Percentiles rank a stretch among this genome's conserved stretches.
Conservation (phyloP, 2,888 invertebrate genomes). For the Siphlonurus alternatus region DNA sequence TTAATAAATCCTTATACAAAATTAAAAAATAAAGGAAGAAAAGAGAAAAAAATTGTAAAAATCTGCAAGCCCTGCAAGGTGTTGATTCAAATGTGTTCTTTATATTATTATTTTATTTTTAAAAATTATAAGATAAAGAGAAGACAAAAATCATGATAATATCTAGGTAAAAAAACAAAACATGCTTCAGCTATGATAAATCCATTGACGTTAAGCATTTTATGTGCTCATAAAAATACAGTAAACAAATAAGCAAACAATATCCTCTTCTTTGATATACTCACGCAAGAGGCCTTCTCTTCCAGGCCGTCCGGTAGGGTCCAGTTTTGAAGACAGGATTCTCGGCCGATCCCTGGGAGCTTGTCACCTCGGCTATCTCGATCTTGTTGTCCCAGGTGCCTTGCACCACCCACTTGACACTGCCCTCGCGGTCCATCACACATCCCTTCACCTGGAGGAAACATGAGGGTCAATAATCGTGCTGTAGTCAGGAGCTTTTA, state of each 20-base stretch:
- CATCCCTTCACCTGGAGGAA: constrained; percentile 46
- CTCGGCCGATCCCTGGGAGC: constrained; percentile 44
- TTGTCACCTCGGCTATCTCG: constrained; percentile 80
- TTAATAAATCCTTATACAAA: too few relatives aligned
- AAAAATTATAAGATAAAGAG: background rate
- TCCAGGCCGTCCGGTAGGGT: constrained; percentile 72
- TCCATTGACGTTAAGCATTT: too few relatives aligned
- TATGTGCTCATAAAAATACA: too few relatives aligned
- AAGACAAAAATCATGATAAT: too few relatives aligned
- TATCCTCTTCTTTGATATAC: too few relatives aligned
- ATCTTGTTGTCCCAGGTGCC: constrained; percentile 95
- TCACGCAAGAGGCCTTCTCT: constrained; percentile 56
- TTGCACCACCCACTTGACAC: constrained; percentile 45
- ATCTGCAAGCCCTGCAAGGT: too few relatives aligned
- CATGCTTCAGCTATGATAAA: too few relatives aligned
- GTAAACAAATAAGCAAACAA: too few relatives aligned
- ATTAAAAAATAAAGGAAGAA: too few relatives aligned
- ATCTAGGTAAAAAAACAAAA: too few relatives aligned
- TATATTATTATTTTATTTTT: background rate
- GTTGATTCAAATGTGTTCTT: too few relatives aligned
- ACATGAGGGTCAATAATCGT: background rate
- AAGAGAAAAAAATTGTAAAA: too few relatives aligned
- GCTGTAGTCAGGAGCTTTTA: background rate
- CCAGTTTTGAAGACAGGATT: constrained; percentile 90
- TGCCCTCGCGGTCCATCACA: constrained; percentile 36